Percentiles rank a stretch among this genome's conserved stretches.
Evolutionary conservation across 2,888 invertebrate species (phyloP).

Genomic region (Apotomis capreana): DNA sequence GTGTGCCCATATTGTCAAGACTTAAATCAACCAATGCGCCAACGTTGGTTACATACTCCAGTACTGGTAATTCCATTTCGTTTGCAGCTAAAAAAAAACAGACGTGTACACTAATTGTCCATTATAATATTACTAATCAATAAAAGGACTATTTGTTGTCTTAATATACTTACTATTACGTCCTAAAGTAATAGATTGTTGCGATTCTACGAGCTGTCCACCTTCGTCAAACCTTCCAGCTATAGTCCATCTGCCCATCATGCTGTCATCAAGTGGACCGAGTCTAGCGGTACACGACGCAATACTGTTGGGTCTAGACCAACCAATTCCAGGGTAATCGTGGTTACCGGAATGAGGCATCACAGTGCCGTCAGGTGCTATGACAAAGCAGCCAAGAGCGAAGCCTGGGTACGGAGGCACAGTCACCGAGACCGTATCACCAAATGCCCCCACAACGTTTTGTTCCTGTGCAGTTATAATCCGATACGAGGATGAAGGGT

Average conservation of each 20-base stretch:
- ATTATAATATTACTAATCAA: not conserved
- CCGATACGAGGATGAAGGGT: constrained; percentile 26
- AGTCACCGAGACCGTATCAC: constrained; percentile 16
- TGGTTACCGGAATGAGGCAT: constrained; percentile 29
- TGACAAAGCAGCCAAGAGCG: constrained; percentile 27
- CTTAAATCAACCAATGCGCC: constrained; percentile 34
- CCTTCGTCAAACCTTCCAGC: constrained; percentile 24
- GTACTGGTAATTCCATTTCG: constrained; percentile 34
- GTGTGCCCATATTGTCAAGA: constrained; percentile 26
- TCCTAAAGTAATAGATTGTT: constrained; percentile 25
- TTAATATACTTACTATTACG: constrained; percentile 32
- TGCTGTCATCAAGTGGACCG: constrained; percentile 34
- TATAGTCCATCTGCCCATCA: constrained; percentile 37
- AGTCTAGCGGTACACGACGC: constrained; percentile 30
- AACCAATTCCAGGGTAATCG: constrained; percentile 30
- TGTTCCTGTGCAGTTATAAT: constrained; percentile 35
- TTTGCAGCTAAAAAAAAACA: constrained; percentile 16
- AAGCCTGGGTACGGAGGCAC: constrained; percentile 25
- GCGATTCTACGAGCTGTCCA: constrained; percentile 27
- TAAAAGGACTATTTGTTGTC: not conserved
- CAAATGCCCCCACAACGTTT: constrained; percentile 30
- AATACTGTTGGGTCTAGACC: constrained; percentile 23
- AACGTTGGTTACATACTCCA: constrained; percentile 35
- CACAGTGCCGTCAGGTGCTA: constrained; percentile 39
- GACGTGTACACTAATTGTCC: not conserved